Evolutionary conservation across 2,797 vertebrate species (phyloP), one percentile per base, ranked within the genome.

Genomic region (Mormyrops attenuatus): DNA sequence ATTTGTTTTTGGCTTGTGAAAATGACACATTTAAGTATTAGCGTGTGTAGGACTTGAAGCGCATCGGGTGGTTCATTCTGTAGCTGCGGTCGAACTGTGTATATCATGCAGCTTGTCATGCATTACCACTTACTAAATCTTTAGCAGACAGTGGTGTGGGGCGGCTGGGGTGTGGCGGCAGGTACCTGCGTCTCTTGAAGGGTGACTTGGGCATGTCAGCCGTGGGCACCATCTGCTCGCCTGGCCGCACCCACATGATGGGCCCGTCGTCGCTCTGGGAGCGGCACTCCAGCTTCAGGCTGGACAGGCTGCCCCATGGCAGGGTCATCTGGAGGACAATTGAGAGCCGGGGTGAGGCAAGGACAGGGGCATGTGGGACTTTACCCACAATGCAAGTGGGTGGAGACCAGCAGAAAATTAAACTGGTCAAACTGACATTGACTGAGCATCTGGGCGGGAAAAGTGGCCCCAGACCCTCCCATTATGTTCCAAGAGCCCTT

Each of bases 121-220:
- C 9, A 69, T 30, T 7, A 34, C 0, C 60, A 22, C 8, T 26
- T 63, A 26, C 55, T 66, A 30, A 30, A 9, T 11, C 60, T 4
- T 3, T 7, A 57, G 20, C 55, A 66, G 8, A 66, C 8, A 3
- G 26, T 9, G 3, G 26, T 9, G 3, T 11, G 22, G 2, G 3
- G 26, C 26, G 3, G 22, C 63, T 30, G 26, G 63, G 63, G 26
- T 30, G 13, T 22, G 34, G 88, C 53, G 89, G 90, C 41, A n/a
- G 82, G 90, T 96, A 99, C 98, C 98, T 97, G 96, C 98, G 97
- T 90, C 98, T 95, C 93, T 99, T 99, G 95, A 99, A 99, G 13
- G 98, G 98, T 5, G 98, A 99, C 96, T 99, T 99, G 95, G 98
- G 98, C 97, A 98, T 96, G 91, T 99, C 98, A 88, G 98, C 98